A percentile compares a stretch with the other conserved stretches of the same genome.
These are phyloP conservation scores for Baccha elongata DNA, from an alignment of 2,888 invertebrate genomes.

Conservation along the genomic window DNA sequence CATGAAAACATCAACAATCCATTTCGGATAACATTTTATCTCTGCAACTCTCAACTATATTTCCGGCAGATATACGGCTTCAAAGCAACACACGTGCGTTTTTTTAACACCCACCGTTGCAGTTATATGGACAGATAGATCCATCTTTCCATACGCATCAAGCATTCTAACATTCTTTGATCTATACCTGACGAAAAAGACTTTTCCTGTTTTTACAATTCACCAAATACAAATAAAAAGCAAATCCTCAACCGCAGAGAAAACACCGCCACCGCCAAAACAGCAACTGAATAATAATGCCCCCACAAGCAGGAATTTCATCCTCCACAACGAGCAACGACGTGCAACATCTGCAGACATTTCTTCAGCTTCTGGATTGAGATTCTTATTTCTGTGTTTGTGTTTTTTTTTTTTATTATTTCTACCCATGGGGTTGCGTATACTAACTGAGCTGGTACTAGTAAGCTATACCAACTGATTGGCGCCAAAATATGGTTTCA, in stretches of 20 bases:
- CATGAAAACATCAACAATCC: slow-evolving; percentile 65
- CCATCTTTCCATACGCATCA: slow-evolving; percentile 12
- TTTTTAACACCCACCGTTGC: slow-evolving; percentile 48
- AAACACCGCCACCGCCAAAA: neutral
- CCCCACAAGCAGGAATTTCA: slow-evolving; percentile 16
- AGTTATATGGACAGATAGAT: slow-evolving; percentile 7
- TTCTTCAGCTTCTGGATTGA: neutral
- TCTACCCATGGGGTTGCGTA: slow-evolving; percentile 38
- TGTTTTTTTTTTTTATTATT: neutral
- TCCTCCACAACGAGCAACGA: neutral
- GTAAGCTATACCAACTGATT: slow-evolving; percentile 33
- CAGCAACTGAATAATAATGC: neutral
- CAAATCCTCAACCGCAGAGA: neutral
- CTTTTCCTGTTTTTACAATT: slow-evolving; percentile 67
- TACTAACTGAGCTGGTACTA: neutral
- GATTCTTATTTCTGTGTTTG: too few relatives aligned
- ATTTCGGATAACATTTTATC: slow-evolving; percentile 40
- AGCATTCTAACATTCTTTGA: slow-evolving; percentile 62
- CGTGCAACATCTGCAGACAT: slow-evolving; percentile 55
- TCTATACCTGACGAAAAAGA: slow-evolving; percentile 61
- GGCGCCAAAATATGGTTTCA: slow-evolving; percentile 68
- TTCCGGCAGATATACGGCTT: slow-evolving; percentile 49
- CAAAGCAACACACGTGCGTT: slow-evolving; percentile 46
- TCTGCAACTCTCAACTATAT: slow-evolving; percentile 32
- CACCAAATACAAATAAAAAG: slow-evolving; percentile 25